These are phyloP conservation scores for Enteromius fasciolatus DNA, from an alignment of 2,797 vertebrate species.

Conservation along the genomic window DNA sequence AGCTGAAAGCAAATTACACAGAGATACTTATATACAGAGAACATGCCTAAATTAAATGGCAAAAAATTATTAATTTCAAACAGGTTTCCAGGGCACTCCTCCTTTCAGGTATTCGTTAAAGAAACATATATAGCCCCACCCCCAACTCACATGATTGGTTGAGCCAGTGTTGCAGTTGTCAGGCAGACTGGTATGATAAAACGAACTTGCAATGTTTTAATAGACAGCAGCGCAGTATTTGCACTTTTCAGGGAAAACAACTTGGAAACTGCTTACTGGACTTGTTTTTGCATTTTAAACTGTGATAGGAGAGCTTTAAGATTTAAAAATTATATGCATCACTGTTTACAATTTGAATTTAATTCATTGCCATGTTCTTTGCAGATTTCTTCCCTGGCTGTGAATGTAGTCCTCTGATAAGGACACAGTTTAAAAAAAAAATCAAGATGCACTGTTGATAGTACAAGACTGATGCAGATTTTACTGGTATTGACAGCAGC, in stretches of 20 bases:
- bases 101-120: neutral
- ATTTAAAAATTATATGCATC: neutral
- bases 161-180: slow-evolving; percentile 1
- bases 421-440: neutral
- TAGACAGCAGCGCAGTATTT: neutral
- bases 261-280: neutral
- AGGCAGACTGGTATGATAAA: neutral
- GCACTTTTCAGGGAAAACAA: neutral
- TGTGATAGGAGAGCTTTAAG: neutral
- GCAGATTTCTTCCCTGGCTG: neutral
- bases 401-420: neutral
- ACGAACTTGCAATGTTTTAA: neutral
- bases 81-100: neutral
- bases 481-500: slow-evolving; percentile 32
- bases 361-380: neutral
- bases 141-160: neutral
- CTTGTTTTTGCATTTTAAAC: neutral
- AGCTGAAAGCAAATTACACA: neutral
- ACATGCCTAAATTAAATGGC: neutral
- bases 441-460: slow-evolving; percentile 8
- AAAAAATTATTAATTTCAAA: neutral
- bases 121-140: neutral
- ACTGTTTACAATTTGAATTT: neutral
- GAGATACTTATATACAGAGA: neutral
- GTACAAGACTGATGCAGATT: slow-evolving; percentile 15